Base-by-base conservation (phyloP, 1,140 invertebrate genomes). In the Meloidogyne hapla region DNA sequence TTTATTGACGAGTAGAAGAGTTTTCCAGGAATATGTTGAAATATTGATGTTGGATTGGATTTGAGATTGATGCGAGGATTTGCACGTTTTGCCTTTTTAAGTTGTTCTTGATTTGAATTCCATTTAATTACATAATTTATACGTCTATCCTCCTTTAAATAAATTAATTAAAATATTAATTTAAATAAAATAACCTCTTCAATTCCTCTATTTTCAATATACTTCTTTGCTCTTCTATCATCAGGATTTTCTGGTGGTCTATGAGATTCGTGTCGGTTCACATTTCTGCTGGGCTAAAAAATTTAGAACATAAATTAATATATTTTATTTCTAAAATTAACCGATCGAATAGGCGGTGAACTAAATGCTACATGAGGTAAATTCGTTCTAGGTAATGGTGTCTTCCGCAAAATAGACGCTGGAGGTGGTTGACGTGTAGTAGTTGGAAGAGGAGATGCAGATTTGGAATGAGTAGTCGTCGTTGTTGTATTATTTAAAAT, bases 31-130 rank as follows among this genome's bases (percentile, higher is more conserved):
- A 56, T 56, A 21, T 56, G 18, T 21, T 56, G 48, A 13, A 56
- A 56, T 56, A 56, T 70, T 69, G n/a, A 28, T 15, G n/a, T 67
- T 40, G 64, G 33, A 70, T 28, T 42, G 13, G 25, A 33, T 65
- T 65, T 65, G 4, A 65, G 28, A 25, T 65, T 65, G n/a, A 65
- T 65, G 13, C 12, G 66, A n/a, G 33, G 28, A 42, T 38, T 26
- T 23, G 21, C 6, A 42, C 25, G 38, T 42, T 68, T 38, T n/a
- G 33, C 21, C 33, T 23, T 42, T 12, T 15, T 28, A 42, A 68
- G n/a, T 56, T 56, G 48, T n/a, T 56, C 18, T n/a, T 38, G 48
- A 13, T 56, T 56, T 56, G 48, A 56, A n/a, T 56, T 18, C 48
- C 48, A 56, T 56, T 56, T 56, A 8, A 56, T 56, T 56, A n/a